Evolutionary conservation across 2,888 invertebrate species (phyloP).

Genomic region (Dasysyrphus tricinctus): DNA sequence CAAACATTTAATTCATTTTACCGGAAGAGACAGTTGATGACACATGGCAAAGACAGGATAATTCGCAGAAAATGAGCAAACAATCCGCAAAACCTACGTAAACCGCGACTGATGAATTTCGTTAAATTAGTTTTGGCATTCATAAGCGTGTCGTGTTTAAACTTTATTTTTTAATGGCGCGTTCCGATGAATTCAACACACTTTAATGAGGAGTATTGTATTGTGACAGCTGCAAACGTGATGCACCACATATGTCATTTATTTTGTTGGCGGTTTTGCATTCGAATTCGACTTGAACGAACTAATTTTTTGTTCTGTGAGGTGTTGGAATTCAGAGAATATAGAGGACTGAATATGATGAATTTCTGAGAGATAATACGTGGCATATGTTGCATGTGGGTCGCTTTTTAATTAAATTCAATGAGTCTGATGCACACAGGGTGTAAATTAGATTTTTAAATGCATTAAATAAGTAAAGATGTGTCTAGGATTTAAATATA

Average conservation of each 20-base stretch:
- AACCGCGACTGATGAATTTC: not conserved
- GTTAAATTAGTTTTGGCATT: conserved; percentile 6
- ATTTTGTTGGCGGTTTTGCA: too few species aligned
- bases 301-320: too few species aligned
- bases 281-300: too few species aligned
- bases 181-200: not conserved
- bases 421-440: too few species aligned
- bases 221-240: not conserved
- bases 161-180: not conserved
- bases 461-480: too few species aligned
- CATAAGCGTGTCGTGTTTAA: not conserved
- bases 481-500: too few species aligned
- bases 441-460: too few species aligned
- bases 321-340: too few species aligned
- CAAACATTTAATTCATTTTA: conserved; percentile 2
- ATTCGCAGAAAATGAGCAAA: conserved; percentile 18
- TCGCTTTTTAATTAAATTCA: too few species aligned
- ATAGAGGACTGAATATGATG: too few species aligned
- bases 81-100: not conserved
- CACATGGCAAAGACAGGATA: not conserved
- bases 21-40: conserved; percentile 15
- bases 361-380: too few species aligned
- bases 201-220: not conserved
- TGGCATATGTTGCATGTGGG: too few species aligned
- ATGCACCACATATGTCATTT: conserved; percentile 9